A percentile compares a stretch with the other conserved stretches of the same genome.
These are phyloP conservation scores for Tetramorium parvispinum DNA, from an alignment of 1,140 invertebrate genomes.

Conservation along the genomic window DNA sequence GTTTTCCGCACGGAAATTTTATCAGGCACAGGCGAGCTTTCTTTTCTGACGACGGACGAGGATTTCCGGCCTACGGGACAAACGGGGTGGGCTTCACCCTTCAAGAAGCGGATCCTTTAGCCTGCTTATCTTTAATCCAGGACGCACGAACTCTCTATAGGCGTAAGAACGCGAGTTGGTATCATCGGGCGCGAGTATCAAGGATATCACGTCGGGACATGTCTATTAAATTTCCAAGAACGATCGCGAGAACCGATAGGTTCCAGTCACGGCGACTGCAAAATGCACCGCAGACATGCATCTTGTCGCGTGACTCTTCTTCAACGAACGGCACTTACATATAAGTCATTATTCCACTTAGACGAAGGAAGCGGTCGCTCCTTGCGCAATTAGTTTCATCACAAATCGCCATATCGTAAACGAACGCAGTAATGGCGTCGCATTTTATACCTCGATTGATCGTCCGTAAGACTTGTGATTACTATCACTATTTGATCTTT, in stretches of 20 bases:
- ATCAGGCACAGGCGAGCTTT: not conserved
- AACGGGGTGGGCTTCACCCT: slow-evolving; percentile 17
- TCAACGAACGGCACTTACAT: slow-evolving; percentile 48
- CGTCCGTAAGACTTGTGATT: not conserved
- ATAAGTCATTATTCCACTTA: slow-evolving; percentile 44
- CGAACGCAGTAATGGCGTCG: slow-evolving; percentile 26
- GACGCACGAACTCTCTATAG: slow-evolving; percentile 40
- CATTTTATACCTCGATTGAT: slow-evolving; percentile 37
- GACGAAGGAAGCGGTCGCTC: slow-evolving; percentile 17
- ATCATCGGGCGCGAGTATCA: slow-evolving; percentile 58
- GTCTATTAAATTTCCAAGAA: slow-evolving; percentile 76
- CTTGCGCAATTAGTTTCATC: slow-evolving; percentile 44
- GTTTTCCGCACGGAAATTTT: slow-evolving; percentile 53
- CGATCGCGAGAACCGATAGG: slow-evolving; percentile 67
- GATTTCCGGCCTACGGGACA: not conserved
- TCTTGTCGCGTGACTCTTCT: slow-evolving; percentile 75
- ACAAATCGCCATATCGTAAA: slow-evolving; percentile 15
- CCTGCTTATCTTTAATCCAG: slow-evolving; percentile 57
- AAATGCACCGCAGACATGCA: slow-evolving; percentile 69
- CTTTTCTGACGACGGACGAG: not conserved
- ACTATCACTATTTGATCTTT: slow-evolving; percentile 1
- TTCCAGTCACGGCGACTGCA: slow-evolving; percentile 62
- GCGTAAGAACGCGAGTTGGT: not conserved
- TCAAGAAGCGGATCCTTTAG: slow-evolving; percentile 54
- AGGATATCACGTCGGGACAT: slow-evolving; percentile 44